Percentiles rank a stretch among this genome's conserved stretches.
These are phyloP conservation scores for Trogon melanurus DNA, from an alignment of 2,113 vertebrate species.

Conservation along the genomic window DNA sequence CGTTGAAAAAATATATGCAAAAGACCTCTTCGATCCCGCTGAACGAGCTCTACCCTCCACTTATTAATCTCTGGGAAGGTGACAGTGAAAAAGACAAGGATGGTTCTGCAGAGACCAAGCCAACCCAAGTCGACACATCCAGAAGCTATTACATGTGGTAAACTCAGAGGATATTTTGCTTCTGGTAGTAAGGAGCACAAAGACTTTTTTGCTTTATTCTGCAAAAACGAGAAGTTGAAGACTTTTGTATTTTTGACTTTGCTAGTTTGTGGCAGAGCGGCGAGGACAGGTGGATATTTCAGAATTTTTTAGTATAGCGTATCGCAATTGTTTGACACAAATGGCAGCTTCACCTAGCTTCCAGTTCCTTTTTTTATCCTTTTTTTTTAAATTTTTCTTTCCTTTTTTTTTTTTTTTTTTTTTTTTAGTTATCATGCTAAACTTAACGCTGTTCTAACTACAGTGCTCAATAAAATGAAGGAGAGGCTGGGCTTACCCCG, in stretches of 20 bases:
- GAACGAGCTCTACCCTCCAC: constrained; percentile 96
- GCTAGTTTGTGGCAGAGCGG: constrained; percentile 83
- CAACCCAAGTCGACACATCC: constrained; percentile 95
- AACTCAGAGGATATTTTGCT: constrained; percentile 80
- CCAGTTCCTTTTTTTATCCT: constrained; percentile 43
- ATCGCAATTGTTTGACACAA: constrained; percentile 82
- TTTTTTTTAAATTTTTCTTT: neutral
- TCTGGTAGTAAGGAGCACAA: constrained; percentile 88
- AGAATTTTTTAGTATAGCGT: constrained; percentile 84
- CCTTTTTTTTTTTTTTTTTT: neutral
- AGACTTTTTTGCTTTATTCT: constrained; percentile 89
- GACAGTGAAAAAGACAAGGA: constrained; percentile 98
- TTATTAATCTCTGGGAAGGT: constrained; percentile 97
- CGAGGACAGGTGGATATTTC: constrained; percentile 78
- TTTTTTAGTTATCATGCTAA: constrained; percentile 82
- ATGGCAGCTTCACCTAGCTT: constrained; percentile 84
- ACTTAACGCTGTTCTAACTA: constrained; percentile 80
- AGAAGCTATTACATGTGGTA: constrained; percentile 99
- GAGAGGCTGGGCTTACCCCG: constrained; percentile 66
- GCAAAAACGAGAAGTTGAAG: constrained; percentile 83
- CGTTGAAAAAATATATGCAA: constrained; percentile 98
- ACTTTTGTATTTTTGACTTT: constrained; percentile 86
- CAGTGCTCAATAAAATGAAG: constrained; percentile 71
- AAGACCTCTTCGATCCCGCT: constrained; percentile 97
- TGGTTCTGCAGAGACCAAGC: constrained; percentile 87